Conservation (phyloP, 2,888 invertebrate genomes). For the Itoplectis maculator region DNA sequence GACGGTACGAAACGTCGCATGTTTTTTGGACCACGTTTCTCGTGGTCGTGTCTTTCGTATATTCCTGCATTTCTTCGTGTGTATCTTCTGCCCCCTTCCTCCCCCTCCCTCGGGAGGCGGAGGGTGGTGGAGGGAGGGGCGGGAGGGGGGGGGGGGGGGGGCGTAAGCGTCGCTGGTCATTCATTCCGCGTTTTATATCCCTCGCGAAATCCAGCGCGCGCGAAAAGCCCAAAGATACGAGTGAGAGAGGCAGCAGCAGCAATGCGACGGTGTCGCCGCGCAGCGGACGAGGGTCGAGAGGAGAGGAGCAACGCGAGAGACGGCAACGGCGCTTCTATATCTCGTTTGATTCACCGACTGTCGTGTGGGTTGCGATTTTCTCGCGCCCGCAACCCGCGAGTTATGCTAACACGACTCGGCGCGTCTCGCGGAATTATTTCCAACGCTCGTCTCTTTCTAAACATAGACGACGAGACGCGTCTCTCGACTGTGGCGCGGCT, state of each 20-base stretch:
- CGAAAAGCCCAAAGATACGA: conserved; percentile 68
- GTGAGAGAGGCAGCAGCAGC: conserved; percentile 25
- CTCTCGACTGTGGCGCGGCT: neutral
- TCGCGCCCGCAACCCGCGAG: conserved; percentile 51
- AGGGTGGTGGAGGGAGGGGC: too few relatives aligned
- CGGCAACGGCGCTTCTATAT: conserved; percentile 55
- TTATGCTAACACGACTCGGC: conserved; percentile 59
- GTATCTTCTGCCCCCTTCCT: conserved; percentile 41
- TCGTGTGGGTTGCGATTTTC: conserved; percentile 40
- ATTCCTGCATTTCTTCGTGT: neutral
- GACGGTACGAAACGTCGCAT: conserved; percentile 58
- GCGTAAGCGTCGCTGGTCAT: conserved; percentile 77
- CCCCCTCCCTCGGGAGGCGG: too few relatives aligned
- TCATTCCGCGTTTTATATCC: conserved; percentile 83
- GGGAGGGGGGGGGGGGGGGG: too few relatives aligned
- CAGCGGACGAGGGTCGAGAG: conserved; percentile 9
- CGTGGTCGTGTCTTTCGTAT: too few relatives aligned
- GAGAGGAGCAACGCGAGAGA: neutral
- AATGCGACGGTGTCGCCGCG: too few relatives aligned
- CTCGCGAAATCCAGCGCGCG: conserved; percentile 72
- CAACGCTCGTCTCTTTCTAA: conserved; percentile 65
- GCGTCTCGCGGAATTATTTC: conserved; percentile 61
- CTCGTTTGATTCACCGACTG: conserved; percentile 65
- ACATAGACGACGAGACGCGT: conserved; percentile 50
- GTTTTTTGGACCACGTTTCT: conserved; percentile 45